Evolutionary conservation across 1,140 invertebrate genomes (phyloP), one percentile per base, ranked within the genome.

Genomic region (Lethrus apterus): DNA sequence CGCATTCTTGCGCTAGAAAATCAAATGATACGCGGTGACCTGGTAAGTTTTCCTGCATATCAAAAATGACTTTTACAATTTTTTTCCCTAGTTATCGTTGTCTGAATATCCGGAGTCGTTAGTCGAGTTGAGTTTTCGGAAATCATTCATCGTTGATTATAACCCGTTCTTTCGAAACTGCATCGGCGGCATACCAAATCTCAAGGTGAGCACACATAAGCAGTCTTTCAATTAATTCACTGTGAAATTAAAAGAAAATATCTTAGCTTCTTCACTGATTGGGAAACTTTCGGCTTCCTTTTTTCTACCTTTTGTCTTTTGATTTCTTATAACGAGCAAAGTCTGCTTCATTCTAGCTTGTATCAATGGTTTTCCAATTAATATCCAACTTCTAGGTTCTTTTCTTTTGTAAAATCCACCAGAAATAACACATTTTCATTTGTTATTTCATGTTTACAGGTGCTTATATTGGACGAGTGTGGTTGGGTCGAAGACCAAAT

Each of bases 381-480:
- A n/a, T n/a, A n/a, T n/a, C n/a, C n/a, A n/a, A n/a, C n/a, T n/a
- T n/a, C n/a, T n/a, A n/a, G n/a, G n/a, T n/a, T n/a, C n/a, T n/a
- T n/a, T n/a, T n/a, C n/a, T n/a, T n/a, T n/a, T n/a, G n/a, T n/a
- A n/a, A n/a, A n/a, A n/a, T n/a, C n/a, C n/a, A n/a, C n/a, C n/a
- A n/a, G n/a, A n/a, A n/a, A n/a, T n/a, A n/a, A n/a, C n/a, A n/a
- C n/a, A n/a, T n/a, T n/a, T n/a, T n/a, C n/a, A n/a, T 29, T 29
- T 7, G n/a, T 8, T n/a, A n/a, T n/a, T n/a, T n/a, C n/a, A n/a
- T 18, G 4, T 23, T 61, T 57, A 31, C 36, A 62, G 60, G 54
- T 56, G 10, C 44, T 63, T 19, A 54, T 63, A 19, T 42, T 63
- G 19, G 59, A 63, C 52, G 42, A 57, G 26, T 63, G 60, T 17